Conservation (phyloP, 2,113 vertebrate species). For the Stictonetta naevosa region DNA sequence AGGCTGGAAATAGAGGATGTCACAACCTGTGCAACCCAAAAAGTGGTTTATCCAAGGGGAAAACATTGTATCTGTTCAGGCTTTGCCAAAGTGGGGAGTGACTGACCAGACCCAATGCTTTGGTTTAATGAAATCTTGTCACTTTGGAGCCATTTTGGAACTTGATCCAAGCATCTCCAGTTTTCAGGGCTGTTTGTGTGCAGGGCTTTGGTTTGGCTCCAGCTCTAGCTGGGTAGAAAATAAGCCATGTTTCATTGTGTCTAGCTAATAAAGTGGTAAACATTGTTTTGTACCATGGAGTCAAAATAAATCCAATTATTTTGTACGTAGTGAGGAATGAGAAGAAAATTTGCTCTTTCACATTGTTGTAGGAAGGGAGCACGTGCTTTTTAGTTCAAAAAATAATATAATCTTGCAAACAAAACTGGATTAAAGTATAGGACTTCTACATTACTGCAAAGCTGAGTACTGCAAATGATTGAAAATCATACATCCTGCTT, state of each 20-base stretch:
- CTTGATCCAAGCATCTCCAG: background rate
- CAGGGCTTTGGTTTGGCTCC: background rate
- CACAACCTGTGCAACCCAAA: background rate
- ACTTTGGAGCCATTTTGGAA: background rate
- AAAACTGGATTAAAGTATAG: background rate
- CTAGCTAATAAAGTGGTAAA: background rate
- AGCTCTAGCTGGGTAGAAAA: slow-evolving; percentile 4
- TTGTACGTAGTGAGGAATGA: background rate
- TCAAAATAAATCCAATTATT: background rate
- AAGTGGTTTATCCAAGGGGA: background rate
- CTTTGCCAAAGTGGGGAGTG: background rate
- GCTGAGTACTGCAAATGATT: background rate
- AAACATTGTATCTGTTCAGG: background rate
- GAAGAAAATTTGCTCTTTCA: background rate
- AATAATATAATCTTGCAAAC: background rate
- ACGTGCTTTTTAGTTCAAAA: background rate
- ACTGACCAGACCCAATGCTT: background rate
- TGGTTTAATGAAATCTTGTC: background rate
- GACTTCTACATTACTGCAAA: background rate
- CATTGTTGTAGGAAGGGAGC: background rate
- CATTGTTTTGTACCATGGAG: background rate
- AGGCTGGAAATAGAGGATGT: background rate
- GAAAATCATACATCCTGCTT: background rate
- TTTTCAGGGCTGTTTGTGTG: background rate
- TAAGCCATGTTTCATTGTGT: background rate